Percentiles rank a stretch among this genome's conserved stretches.
These are phyloP conservation scores for Acanthisitta chloris DNA, from an alignment of 2,113 vertebrate genomes.

Conservation along the genomic window DNA sequence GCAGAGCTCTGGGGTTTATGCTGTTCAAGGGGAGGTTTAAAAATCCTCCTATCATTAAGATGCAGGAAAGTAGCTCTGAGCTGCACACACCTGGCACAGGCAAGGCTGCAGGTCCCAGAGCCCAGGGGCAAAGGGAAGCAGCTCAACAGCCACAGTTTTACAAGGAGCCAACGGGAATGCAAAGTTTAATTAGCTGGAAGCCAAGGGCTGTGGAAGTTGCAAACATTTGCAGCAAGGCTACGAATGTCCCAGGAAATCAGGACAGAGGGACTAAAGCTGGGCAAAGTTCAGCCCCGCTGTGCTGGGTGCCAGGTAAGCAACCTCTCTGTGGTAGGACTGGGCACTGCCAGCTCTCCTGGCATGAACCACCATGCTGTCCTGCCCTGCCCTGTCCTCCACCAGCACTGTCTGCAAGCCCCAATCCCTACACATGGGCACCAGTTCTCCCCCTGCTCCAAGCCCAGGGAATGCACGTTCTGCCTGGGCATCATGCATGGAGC, in stretches of 20 bases:
- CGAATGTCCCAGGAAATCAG: neutral
- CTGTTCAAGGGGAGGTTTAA: neutral
- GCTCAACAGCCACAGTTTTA: neutral
- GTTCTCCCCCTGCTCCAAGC: neutral
- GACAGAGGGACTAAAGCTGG: neutral
- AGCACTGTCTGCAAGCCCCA: fast-evolving
- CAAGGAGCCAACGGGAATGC: neutral
- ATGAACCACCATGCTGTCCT: fast-evolving
- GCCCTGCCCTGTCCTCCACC: neutral
- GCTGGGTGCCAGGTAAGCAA: neutral
- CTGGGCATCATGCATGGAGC: fast-evolving
- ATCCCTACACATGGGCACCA: fast-evolving
- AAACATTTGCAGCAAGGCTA: neutral
- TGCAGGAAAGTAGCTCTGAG: neutral
- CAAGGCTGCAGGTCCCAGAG: neutral
- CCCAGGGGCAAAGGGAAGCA: neutral
- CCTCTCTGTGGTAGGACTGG: neutral
- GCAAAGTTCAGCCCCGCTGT: neutral
- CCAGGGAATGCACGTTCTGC: fast-evolving
- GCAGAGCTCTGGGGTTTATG: neutral
- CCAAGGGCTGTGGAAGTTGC: neutral
- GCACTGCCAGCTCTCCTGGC: neutral
- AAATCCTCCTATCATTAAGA: neutral
- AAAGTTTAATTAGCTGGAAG: conserved; percentile 2
- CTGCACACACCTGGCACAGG: neutral